Evolutionary conservation across 2,888 invertebrate genomes (phyloP), one percentile per base, ranked within the genome.

Genomic region (Amblyteles armatorius): DNA sequence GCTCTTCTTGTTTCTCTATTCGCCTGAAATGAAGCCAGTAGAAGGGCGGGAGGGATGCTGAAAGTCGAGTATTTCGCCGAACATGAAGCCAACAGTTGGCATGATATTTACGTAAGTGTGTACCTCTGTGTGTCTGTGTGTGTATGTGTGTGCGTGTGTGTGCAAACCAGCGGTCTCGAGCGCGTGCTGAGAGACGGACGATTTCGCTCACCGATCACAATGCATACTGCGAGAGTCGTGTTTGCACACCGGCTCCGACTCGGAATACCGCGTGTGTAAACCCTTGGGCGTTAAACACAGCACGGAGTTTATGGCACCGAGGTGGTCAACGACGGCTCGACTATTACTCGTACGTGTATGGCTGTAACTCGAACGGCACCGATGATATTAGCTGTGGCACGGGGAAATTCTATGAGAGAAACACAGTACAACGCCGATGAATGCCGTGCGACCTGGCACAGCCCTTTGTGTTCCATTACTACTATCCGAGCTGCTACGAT

Each of bases 251-350:
- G 69, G 33, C 60, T 82, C 40, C 36, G 36, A n/a, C 26, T 13
- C 11, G 57, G 67, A 36, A 52, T 60, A 40, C 68, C 50, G 44
- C 40, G 72, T 50, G 36, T 57, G 74, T 68, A 80, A 84, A 73
- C 72, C 57, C 68, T 48, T 48, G 57, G 48, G 52, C 52, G 76
- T 79, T 83, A 76, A 79, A 71, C 74, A 80, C 72, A 48, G 76
- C 65, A 44, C 7, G 57, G 72, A 77, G 67, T 84, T 72, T 77
- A 84, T 50, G 72, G 44, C 67, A 67, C 26, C 74, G 26, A 44
- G 73, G 16, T 72, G 44, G 26, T 72, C 67, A 80, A 29, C 33
- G 60, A 13, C 33, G 68, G 22, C 9, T 26, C 33, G 26, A n/a
- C 48, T 7, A 60, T 68, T 63, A 29, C 60, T 29, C 16, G 19